These are phyloP conservation scores for Aphodius granarius DNA, from an alignment of 2,888 invertebrate species.

Conservation along the genomic window DNA sequence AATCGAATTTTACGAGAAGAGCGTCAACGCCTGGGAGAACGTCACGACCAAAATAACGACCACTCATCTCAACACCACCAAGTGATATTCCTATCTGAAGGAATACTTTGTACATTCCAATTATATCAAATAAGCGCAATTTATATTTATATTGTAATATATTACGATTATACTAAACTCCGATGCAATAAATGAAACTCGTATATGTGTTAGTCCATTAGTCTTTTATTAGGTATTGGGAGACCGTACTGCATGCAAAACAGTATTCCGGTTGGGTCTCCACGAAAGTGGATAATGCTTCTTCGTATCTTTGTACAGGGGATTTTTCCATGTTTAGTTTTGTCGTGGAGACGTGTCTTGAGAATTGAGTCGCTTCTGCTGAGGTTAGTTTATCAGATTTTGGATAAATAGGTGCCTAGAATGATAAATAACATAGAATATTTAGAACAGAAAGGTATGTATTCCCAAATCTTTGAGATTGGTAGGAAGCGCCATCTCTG, in stretches of 20 bases:
- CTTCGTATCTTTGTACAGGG: conserved; percentile 35
- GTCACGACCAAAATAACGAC: conserved; percentile 41
- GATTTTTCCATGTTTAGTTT: conserved; percentile 20
- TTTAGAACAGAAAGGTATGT: neutral
- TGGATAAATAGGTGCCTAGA: conserved; percentile 55
- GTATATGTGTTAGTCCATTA: neutral
- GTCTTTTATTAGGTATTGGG: conserved; percentile 24
- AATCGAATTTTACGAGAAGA: conserved; percentile 65
- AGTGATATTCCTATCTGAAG: conserved; percentile 22
- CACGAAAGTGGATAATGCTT: conserved; percentile 31
- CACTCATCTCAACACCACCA: conserved; percentile 24
- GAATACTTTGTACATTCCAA: conserved; percentile 14
- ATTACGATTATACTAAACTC: conserved; percentile 7
- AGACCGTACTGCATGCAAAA: conserved; percentile 42
- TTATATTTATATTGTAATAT: conserved; percentile 23
- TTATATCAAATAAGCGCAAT: conserved; percentile 23
- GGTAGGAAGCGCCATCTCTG: too few species aligned
- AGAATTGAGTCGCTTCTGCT: conserved; percentile 65
- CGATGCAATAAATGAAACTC: conserved; percentile 19
- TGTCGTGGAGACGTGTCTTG: conserved; percentile 50
- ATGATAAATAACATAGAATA: conserved; percentile 32
- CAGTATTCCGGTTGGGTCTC: conserved; percentile 36
- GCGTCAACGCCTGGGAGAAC: conserved; percentile 60
- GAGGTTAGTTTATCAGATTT: conserved; percentile 55
- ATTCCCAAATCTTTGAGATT: too few species aligned